A percentile compares a stretch with the other conserved stretches of the same genome.
These are phyloP conservation scores for Perodicticus potto DNA, from an alignment of 2,797 vertebrate species.

Conservation along the genomic window DNA sequence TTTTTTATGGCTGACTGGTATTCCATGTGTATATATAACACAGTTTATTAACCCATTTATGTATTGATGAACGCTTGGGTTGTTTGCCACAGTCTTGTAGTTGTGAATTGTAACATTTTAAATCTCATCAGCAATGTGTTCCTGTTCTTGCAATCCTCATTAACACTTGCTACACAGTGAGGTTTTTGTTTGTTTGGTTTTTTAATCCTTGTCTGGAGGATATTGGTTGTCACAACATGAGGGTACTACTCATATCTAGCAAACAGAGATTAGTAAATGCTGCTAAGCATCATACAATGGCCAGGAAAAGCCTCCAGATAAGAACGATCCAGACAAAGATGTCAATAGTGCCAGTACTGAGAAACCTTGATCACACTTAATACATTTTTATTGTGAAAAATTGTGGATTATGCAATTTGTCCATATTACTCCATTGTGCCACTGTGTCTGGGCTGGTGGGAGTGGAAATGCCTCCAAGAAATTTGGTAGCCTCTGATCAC, in stretches of 20 bases:
- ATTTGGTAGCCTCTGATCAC: no score
- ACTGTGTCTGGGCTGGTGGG: background rate
- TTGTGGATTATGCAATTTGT: background rate
- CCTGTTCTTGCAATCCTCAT: background rate
- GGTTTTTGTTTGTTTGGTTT: background rate
- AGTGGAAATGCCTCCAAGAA: no score
- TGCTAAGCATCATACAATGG: background rate
- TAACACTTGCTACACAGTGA: background rate
- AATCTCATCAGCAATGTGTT: background rate
- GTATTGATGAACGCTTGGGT: no score
- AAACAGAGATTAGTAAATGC: background rate
- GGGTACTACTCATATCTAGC: background rate
- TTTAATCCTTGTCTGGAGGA: background rate
- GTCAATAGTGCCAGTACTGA: background rate
- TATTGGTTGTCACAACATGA: background rate
- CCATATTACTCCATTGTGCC: background rate
- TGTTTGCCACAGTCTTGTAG: no score
- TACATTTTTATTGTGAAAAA: background rate
- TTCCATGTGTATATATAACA: no score
- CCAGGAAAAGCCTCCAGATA: background rate
- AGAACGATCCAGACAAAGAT: background rate
- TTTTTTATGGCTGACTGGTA: no score
- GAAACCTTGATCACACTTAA: background rate
- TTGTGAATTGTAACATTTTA: background rate
- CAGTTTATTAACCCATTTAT: no score